A percentile compares a stretch with the other conserved stretches of the same genome.
Evolutionary conservation across 2,797 vertebrate genomes (phyloP).

Genomic region (Coranthus polyacanthus): DNA sequence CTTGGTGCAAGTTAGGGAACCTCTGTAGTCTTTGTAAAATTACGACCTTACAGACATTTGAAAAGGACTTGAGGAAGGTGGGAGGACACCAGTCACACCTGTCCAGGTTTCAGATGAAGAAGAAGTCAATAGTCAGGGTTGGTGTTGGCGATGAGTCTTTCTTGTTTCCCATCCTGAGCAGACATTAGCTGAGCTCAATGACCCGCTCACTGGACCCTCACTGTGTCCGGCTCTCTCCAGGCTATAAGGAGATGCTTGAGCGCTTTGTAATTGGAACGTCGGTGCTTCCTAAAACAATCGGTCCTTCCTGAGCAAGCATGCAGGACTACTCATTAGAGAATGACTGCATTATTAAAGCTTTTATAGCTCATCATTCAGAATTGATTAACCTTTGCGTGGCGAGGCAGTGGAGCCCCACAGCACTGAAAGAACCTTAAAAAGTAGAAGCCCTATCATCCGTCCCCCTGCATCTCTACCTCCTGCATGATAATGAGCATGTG

Average conservation of each 20-base stretch:
- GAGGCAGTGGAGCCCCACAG: constrained; percentile 36
- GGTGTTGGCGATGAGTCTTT: constrained; percentile 16
- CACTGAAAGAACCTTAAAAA: constrained; percentile 50
- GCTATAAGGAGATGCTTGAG: constrained; percentile 71
- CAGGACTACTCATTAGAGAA: constrained; percentile 78
- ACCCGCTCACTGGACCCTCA: constrained; percentile 66
- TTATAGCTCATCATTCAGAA: constrained; percentile 73
- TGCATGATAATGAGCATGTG: constrained; percentile 69
- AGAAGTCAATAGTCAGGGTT: constrained; percentile 3
- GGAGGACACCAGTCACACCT: neutral
- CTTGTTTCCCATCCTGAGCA: no score
- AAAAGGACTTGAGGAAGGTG: neutral
- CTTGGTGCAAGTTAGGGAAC: neutral
- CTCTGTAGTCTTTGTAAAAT: neutral
- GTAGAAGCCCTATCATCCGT: constrained; percentile 39
- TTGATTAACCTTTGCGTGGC: constrained; percentile 77
- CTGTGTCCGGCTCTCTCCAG: constrained; percentile 72
- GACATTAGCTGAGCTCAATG: constrained; percentile 62
- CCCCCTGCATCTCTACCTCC: constrained; percentile 29
- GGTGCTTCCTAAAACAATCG: constrained; percentile 74
- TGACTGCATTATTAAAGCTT: constrained; percentile 77
- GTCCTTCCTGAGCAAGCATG: constrained; percentile 61
- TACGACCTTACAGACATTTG: neutral
- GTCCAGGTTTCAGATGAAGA: neutral
- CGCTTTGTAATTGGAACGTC: constrained; percentile 80